Conservation (phyloP, 2,888 invertebrate genomes). For the Nephrotoma guestfalica region DNA sequence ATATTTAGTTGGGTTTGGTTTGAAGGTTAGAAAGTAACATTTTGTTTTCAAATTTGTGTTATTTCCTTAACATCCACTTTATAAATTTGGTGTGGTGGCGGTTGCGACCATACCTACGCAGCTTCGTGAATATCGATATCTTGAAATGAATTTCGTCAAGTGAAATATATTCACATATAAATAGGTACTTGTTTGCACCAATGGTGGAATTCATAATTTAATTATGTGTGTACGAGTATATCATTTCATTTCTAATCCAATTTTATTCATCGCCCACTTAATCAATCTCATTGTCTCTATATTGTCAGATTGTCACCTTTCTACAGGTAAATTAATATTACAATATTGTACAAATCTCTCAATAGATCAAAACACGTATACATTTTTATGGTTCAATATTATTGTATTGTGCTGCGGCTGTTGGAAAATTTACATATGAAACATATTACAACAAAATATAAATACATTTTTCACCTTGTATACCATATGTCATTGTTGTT, state of each 20-base stretch:
- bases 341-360: not conserved
- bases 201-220: not conserved
- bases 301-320: not conserved
- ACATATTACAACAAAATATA: not conserved
- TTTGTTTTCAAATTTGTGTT: not conserved
- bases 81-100: not conserved
- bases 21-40: not conserved
- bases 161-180: not conserved
- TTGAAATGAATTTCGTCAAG: not conserved
- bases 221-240: not conserved
- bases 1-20: not conserved
- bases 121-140: not conserved
- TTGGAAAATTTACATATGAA: not conserved
- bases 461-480: not conserved
- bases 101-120: not conserved
- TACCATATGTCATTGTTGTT: not conserved
- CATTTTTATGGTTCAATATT: not conserved
- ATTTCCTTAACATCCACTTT: not conserved
- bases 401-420: not conserved
- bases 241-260: not conserved
- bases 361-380: not conserved
- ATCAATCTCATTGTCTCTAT: not conserved
- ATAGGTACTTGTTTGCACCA: not conserved
- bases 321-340: not conserved
- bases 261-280: not conserved